Percentiles rank a stretch among this genome's conserved stretches.
These are phyloP conservation scores for Drosophila obscura DNA, from an alignment of 1,140 invertebrate species.

Conservation along the genomic window DNA sequence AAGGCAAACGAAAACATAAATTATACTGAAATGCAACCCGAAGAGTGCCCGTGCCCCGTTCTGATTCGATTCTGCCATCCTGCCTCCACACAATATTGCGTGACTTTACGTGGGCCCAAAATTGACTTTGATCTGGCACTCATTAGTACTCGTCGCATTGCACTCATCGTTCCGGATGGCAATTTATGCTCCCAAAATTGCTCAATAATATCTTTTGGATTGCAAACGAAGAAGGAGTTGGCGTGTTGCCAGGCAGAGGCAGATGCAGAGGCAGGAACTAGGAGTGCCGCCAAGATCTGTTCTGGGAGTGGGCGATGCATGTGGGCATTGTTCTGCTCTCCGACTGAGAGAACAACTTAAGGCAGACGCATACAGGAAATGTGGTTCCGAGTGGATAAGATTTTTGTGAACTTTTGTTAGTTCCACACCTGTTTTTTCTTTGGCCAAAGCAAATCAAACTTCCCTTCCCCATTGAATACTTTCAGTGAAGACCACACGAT, in stretches of 20 bases:
- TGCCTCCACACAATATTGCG: conserved; percentile 57
- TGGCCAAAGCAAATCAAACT: conserved; percentile 30
- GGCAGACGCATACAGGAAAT: neutral
- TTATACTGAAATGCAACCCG: conserved; percentile 5
- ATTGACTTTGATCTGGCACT: conserved; percentile 71
- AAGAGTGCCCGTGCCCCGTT: conserved; percentile 5
- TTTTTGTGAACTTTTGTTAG: neutral
- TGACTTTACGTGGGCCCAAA: conserved; percentile 63
- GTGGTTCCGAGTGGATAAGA: neutral
- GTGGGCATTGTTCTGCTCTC: conserved; percentile 23
- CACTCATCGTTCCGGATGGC: conserved; percentile 38
- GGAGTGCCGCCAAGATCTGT: conserved; percentile 53
- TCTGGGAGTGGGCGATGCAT: conserved; percentile 46
- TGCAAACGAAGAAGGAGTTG: conserved; percentile 42
- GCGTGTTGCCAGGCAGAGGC: conserved; percentile 43
- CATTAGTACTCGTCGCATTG: conserved; percentile 74
- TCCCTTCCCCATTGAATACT: conserved; percentile 20
- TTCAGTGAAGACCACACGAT: conserved; percentile 28
- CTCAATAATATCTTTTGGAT: conserved; percentile 57
- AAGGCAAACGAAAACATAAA: conserved; percentile 7
- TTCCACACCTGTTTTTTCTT: conserved; percentile 15
- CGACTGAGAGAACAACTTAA: neutral
- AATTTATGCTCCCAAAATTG: conserved; percentile 49
- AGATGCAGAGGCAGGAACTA: conserved; percentile 42
- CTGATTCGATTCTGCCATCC: conserved; percentile 37